Conservation (phyloP, 2,113 vertebrate genomes). For the Morphnarchus princeps region DNA sequence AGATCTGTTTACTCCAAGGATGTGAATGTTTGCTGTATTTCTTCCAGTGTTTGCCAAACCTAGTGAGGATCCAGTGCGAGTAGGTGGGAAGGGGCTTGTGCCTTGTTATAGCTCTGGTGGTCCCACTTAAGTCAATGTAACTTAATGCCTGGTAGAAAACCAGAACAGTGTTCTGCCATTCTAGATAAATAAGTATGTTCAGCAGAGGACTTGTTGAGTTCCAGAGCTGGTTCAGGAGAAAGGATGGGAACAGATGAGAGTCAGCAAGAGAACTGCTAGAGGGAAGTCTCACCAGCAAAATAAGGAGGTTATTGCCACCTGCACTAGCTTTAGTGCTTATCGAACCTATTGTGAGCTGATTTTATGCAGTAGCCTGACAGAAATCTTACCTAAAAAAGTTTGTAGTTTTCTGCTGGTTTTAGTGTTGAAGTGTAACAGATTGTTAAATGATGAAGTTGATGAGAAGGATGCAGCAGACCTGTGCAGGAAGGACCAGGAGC, state of each 20-base stretch:
- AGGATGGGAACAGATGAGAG: not conserved
- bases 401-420: not conserved
- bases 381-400: not conserved
- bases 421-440: not conserved
- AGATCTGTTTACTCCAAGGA: not conserved
- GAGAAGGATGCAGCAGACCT: not conserved
- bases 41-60: not conserved
- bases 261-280: not conserved
- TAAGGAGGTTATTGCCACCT: not conserved
- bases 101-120: not conserved
- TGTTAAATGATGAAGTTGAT: not conserved
- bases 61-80: not conserved
- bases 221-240: not conserved
- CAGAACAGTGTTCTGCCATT: rapidly evolving
- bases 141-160: not conserved
- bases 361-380: not conserved
- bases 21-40: not conserved
- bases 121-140: not conserved
- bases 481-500: not conserved
- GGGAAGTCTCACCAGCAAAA: not conserved
- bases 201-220: not conserved
- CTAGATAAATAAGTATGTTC: not conserved
- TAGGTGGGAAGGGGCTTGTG: not conserved
- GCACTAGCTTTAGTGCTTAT: not conserved
- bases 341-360: not conserved